Evolutionary conservation across 1,140 invertebrate genomes (phyloP), one percentile per base, ranked within the genome.

Genomic region (Sitophilus oryzae): DNA sequence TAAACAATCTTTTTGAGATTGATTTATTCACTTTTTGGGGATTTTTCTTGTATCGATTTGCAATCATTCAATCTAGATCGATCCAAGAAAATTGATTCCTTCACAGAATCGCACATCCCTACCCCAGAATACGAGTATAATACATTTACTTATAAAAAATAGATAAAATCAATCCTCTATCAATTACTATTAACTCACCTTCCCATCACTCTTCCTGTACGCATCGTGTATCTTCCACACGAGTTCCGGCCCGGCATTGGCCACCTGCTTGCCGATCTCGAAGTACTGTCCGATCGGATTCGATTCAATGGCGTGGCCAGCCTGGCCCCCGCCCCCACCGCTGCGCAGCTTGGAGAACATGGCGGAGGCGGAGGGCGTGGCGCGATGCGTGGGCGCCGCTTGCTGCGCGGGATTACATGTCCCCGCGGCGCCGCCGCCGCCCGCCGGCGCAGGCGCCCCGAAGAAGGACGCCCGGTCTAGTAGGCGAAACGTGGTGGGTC

Each of bases 181-280:
- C n/a, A n/a, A n/a, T 11, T 6, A 34, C 25, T 34, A 11, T 11
- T 30, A 5, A 74, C 80, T 80, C 74, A 96, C 93, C 87, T 92
- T 93, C 60, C 87, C 85, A 65, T 96, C 93, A 41, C 82, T 86
- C 70, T 92, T 93, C 50, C 90, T 74, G 64, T 86, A 87, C 0
- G 86, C 93, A 61, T 97, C 92, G 67, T 93, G 88, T 52, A 96
- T 89, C 64, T 86, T 87, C 94, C 94, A 98, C 5, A 91, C 82
- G 52, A 91, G 81, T 66, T 94, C 91, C 0, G 92, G 92, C 0
- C 94, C 94, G 15, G 91, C 91, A 46, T 84, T 91, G 16, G 88
- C 90, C 40, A 83, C 79, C 67, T 90, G 86, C 63, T 89, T 87
- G n/a, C 91, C 88, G 46, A 95, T 82, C 56, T 93, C 89, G 74